These are phyloP conservation scores for Thamnophis elegans DNA, from an alignment of 2,797 vertebrate genomes.

Conservation along the genomic window DNA sequence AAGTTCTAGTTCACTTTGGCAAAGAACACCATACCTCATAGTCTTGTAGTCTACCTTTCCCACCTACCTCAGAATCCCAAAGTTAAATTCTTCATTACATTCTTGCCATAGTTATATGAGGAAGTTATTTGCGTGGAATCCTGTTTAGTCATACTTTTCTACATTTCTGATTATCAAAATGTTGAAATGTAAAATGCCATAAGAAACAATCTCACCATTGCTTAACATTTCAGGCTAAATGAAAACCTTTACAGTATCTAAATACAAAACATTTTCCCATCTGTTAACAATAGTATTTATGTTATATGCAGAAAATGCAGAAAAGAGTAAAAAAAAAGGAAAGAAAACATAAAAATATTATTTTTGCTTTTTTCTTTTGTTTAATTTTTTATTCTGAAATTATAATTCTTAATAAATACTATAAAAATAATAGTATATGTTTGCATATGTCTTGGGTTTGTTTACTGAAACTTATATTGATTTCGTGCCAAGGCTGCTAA, in stretches of 20 bases:
- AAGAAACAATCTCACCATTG: not conserved
- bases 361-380: not conserved
- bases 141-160: not conserved
- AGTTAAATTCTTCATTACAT: not conserved
- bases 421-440: not conserved
- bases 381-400: not conserved
- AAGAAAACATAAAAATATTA: not conserved
- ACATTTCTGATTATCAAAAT: not conserved
- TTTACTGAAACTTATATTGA: not conserved
- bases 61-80: not conserved
- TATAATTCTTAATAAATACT: not conserved
- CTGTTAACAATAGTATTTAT: conserved; percentile 12
- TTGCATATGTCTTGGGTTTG: conserved; percentile 1
- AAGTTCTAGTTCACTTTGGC: not conserved
- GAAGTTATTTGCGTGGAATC: not conserved
- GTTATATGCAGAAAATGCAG: not conserved
- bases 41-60: not conserved
- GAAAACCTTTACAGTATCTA: not conserved
- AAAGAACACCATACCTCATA: not conserved
- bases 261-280: conserved; percentile 5
- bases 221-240: conserved; percentile 5
- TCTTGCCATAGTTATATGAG: not conserved
- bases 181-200: not conserved
- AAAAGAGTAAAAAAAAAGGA: not conserved
- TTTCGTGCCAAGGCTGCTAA: not conserved